These are phyloP conservation scores for Nothocercus julius DNA, from an alignment of 2,113 vertebrate genomes.

Conservation along the genomic window DNA sequence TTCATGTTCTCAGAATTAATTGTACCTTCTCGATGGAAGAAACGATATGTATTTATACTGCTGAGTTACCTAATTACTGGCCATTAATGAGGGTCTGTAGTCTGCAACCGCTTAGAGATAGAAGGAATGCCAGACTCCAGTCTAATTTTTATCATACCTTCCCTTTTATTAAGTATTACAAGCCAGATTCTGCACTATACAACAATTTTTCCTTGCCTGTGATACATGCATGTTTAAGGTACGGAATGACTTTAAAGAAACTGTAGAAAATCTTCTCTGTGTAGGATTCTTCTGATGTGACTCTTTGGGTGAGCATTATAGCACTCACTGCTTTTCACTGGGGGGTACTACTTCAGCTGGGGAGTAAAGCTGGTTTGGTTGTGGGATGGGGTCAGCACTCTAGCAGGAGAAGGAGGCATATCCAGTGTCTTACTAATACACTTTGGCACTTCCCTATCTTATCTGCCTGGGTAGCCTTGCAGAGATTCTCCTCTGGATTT, in stretches of 20 bases:
- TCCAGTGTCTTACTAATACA: fast-evolving
- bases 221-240: fast-evolving
- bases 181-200: neutral
- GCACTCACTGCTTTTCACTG: neutral
- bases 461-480: fast-evolving
- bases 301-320: neutral
- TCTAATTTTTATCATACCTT: neutral
- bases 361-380: fast-evolving
- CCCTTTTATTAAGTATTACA: neutral
- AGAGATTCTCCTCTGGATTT: neutral
- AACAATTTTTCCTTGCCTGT: too few relatives aligned
- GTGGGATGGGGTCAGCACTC: neutral
- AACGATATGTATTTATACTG: fast-evolving
- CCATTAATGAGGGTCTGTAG: neutral
- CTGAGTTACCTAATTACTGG: neutral
- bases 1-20: neutral
- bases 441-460: neutral
- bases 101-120: neutral
- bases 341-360: too few relatives aligned
- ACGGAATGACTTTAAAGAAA: neutral
- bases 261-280: neutral
- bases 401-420: neutral
- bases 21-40: neutral
- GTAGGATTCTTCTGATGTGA: neutral
- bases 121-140: neutral